A percentile compares a stretch with the other conserved stretches of the same genome.
phyloP scores from a whole-genome alignment of 37 sponge, comb jelly and placozoan genomes.

The Haliclona indistincta region DNA sequence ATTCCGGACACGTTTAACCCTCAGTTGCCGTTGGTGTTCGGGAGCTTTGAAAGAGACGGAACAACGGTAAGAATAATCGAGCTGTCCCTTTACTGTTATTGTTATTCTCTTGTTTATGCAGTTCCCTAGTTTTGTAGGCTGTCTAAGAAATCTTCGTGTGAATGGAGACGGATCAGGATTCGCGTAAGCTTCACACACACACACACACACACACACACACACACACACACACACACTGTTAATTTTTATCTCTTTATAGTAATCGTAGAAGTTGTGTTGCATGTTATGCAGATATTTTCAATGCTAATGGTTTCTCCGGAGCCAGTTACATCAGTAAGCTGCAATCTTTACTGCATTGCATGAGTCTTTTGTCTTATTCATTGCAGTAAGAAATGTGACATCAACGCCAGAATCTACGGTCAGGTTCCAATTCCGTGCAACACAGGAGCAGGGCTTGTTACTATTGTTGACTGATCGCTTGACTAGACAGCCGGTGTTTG shows the following conservation, averaged over 20 bases:
- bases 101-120: background rate
- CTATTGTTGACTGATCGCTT: slow-evolving; percentile 1
- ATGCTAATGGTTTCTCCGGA: background rate
- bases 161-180: slow-evolving; percentile 33
- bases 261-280: background rate
- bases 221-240: background rate
- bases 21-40: no score
- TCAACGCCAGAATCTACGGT: background rate
- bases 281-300: background rate
- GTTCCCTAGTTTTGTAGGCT: slow-evolving; percentile 46
- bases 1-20: no score
- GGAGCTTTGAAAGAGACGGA: no score
- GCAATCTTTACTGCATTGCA: no score
- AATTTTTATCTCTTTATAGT: no score
- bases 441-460: slow-evolving; percentile 25
- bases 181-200: slow-evolving; percentile 13
- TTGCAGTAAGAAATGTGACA: background rate
- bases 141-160: slow-evolving; percentile 17
- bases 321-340: background rate
- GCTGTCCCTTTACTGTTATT: no score
- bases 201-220: background rate
- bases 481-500: background rate
- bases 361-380: background rate
- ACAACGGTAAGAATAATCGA: no score
- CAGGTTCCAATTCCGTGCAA: slow-evolving; percentile 3